A percentile compares a stretch with the other conserved stretches of the same genome.
Conservation (phyloP, 2,888 invertebrate genomes). For the Lasiommata megera region DNA sequence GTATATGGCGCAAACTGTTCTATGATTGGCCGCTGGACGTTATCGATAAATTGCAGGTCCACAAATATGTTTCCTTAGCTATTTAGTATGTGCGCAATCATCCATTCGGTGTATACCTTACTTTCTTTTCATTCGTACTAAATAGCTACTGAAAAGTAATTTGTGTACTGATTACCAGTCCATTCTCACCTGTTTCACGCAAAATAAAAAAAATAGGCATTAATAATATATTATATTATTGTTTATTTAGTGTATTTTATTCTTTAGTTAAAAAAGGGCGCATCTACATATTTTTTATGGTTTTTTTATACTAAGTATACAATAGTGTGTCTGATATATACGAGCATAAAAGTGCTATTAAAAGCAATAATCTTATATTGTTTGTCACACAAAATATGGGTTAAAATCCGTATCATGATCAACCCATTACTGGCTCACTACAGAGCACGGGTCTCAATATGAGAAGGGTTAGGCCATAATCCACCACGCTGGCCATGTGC, state of each 20-base stretch:
- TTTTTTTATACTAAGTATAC: not conserved
- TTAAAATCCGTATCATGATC: too few species aligned
- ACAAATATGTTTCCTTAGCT: constrained; percentile 50
- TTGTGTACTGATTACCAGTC: constrained; percentile 42
- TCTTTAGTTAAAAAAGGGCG: constrained; percentile 24
- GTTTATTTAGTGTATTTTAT: constrained; percentile 18
- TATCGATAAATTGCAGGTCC: constrained; percentile 48
- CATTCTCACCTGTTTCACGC: constrained; percentile 25
- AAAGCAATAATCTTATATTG: not conserved
- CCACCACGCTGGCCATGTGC: too few species aligned
- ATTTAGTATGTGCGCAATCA: constrained; percentile 51
- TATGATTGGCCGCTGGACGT: constrained; percentile 50
- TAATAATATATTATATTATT: constrained; percentile 1
- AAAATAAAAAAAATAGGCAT: constrained; percentile 10
- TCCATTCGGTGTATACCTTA: constrained; percentile 38
- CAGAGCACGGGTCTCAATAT: too few species aligned
- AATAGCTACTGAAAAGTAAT: constrained; percentile 51
- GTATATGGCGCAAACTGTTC: constrained; percentile 46
- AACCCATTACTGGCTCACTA: too few species aligned
- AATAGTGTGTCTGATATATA: too few species aligned
- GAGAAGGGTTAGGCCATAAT: too few species aligned
- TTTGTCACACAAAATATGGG: too few species aligned
- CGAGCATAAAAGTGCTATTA: not conserved
- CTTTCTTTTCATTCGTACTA: constrained; percentile 44
- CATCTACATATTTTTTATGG: constrained; percentile 20